Conservation (phyloP, 2,113 vertebrate species). For the Stigmatopora nigra region DNA sequence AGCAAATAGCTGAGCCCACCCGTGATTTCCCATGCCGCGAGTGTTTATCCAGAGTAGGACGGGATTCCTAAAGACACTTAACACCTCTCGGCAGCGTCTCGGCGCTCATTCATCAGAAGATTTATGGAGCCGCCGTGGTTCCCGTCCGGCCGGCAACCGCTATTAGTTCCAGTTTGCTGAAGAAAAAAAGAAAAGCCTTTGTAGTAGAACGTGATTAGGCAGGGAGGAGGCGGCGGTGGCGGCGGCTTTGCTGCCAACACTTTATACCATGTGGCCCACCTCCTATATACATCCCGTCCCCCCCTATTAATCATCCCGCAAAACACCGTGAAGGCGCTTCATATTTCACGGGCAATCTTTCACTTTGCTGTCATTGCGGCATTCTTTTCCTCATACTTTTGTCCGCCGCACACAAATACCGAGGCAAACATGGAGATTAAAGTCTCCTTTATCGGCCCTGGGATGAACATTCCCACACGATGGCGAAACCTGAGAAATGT, state of each 20-base stretch:
- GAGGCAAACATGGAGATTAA: neutral
- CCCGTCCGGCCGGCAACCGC: constrained; percentile 16
- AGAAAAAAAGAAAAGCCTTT: constrained; percentile 37
- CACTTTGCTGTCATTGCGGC: constrained; percentile 14
- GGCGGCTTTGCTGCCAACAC: constrained; percentile 25
- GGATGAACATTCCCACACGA: no score
- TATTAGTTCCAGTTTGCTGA: constrained; percentile 22
- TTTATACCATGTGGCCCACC: constrained; percentile 5
- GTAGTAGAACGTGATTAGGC: constrained; percentile 37
- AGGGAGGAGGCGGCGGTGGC: no score
- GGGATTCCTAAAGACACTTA: constrained; percentile 7
- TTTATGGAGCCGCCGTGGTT: constrained; percentile 3
- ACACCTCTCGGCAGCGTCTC: neutral
- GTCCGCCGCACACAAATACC: neutral
- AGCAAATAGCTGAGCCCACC: neutral
- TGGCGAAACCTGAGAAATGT: neutral
- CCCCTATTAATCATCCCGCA: constrained; percentile 22
- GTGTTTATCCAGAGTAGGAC: neutral
- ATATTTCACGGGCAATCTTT: constrained; percentile 42
- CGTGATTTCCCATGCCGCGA: neutral
- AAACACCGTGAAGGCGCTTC: constrained; percentile 18
- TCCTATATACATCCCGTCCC: neutral
- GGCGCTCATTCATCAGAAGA: constrained; percentile 21
- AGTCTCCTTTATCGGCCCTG: neutral
- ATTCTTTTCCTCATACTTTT: constrained; percentile 3